phyloP scores from a whole-genome alignment of 2,797 vertebrate species.

The Choloepus didactylus region DNA sequence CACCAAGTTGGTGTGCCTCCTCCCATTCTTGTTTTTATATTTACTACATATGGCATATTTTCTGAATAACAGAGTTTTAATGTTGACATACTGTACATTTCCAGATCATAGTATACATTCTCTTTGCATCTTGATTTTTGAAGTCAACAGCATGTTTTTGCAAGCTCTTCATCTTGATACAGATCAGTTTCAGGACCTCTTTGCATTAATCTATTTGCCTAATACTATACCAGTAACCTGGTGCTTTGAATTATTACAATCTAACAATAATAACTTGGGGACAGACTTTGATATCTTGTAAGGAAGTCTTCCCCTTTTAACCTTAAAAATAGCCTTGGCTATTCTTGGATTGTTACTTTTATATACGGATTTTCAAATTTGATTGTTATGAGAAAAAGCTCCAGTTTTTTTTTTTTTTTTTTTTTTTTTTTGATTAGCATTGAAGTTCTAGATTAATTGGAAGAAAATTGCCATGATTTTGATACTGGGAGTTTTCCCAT shows the following conservation, averaged over 20 bases:
- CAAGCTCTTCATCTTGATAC: not conserved
- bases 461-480: not conserved
- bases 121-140: not conserved
- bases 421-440: not conserved
- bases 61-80: not conserved
- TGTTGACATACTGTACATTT: not conserved
- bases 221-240: not conserved
- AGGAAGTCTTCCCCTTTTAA: not conserved
- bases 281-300: not conserved
- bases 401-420: not conserved
- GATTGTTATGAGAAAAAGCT: not conserved
- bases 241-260: not conserved
- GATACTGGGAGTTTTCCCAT: not conserved
- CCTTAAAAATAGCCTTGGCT: not conserved
- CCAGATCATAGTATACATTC: not conserved
- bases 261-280: not conserved
- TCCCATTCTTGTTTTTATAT: not conserved
- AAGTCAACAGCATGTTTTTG: not conserved
- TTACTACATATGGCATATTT: not conserved
- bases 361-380: not conserved
- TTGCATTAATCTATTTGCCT: not conserved
- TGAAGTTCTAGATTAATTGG: not conserved
- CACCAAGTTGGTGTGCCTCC: not conserved
- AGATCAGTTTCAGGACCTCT: not conserved
- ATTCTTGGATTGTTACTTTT: not conserved